A percentile compares a stretch with the other conserved stretches of the same genome.
Evolutionary conservation across 2,888 invertebrate genomes (phyloP).

Genomic region (Chouioia cunea): DNA sequence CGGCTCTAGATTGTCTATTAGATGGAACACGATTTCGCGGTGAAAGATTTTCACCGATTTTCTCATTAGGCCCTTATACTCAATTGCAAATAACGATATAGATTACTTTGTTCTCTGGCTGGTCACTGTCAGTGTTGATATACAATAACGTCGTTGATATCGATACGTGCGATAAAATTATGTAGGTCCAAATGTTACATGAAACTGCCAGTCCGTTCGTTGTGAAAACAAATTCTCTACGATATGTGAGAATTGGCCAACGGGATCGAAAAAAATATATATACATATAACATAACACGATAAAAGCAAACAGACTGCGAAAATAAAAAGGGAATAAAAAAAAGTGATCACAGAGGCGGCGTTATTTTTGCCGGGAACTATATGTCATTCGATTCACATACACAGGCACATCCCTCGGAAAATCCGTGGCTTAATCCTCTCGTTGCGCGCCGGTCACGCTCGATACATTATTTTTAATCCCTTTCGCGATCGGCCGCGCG

Average conservation of each 20-base stretch:
- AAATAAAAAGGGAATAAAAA: too few relatives aligned
- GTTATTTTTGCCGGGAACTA: constrained; percentile 19
- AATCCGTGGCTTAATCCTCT: constrained; percentile 57
- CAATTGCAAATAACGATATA: not conserved
- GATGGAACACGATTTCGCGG: not conserved
- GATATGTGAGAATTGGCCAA: too few relatives aligned
- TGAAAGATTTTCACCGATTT: not conserved
- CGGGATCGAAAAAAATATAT: constrained; percentile 24
- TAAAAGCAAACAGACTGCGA: constrained; percentile 22
- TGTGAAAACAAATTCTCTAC: too few relatives aligned
- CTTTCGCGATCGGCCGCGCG: constrained; percentile 53
- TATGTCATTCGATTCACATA: not conserved
- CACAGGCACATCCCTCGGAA: not conserved
- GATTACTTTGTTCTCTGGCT: not conserved
- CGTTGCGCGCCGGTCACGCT: constrained; percentile 62
- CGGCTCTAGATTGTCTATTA: too few relatives aligned
- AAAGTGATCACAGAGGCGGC: not conserved
- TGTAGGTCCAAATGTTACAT: too few relatives aligned
- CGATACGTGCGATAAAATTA: too few relatives aligned
- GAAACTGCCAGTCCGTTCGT: too few relatives aligned
- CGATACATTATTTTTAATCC: constrained; percentile 67
- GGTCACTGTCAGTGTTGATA: too few relatives aligned
- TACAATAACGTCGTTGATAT: too few relatives aligned
- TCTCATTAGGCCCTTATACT: not conserved
- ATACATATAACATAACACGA: constrained; percentile 21